Percentiles rank a stretch among this genome's conserved stretches.
Evolutionary conservation across 2,113 vertebrate species (phyloP).

Genomic region (Microtus ochrogaster): DNA sequence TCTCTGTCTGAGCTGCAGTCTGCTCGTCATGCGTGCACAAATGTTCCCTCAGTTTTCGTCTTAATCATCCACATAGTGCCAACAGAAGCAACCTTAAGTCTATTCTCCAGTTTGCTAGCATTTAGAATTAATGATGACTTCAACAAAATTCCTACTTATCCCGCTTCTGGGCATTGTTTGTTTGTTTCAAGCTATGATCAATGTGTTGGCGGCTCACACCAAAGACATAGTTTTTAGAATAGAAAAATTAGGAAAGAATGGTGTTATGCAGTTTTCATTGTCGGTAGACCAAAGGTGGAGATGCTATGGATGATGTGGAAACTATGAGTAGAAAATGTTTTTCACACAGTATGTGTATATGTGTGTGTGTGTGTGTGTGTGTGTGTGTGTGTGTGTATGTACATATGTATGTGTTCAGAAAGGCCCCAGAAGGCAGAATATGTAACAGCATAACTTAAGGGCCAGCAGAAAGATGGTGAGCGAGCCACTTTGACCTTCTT

Average conservation of each 20-base stretch:
- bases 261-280: neutral
- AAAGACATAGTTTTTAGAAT: slow-evolving; percentile 35
- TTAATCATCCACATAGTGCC: neutral
- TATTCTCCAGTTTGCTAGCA: slow-evolving; percentile 13
- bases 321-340: neutral
- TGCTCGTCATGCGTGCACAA: too few relatives aligned
- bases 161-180: neutral
- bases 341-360: neutral
- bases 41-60: too few relatives aligned
- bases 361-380: too few relatives aligned
- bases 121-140: neutral
- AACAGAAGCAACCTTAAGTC: slow-evolving; percentile 1
- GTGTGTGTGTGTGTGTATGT: neutral
- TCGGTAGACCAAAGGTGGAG: neutral
- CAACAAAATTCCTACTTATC: neutral
- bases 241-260: neutral
- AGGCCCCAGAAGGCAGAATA: neutral
- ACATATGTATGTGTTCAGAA: neutral
- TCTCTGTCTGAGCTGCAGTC: neutral
- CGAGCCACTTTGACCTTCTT: neutral
- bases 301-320: neutral
- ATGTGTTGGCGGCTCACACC: neutral
- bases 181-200: neutral
- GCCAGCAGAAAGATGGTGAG: neutral
- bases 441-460: neutral